These are phyloP conservation scores for Micronisus gabar DNA, from an alignment of 2,113 vertebrate species.

Conservation along the genomic window DNA sequence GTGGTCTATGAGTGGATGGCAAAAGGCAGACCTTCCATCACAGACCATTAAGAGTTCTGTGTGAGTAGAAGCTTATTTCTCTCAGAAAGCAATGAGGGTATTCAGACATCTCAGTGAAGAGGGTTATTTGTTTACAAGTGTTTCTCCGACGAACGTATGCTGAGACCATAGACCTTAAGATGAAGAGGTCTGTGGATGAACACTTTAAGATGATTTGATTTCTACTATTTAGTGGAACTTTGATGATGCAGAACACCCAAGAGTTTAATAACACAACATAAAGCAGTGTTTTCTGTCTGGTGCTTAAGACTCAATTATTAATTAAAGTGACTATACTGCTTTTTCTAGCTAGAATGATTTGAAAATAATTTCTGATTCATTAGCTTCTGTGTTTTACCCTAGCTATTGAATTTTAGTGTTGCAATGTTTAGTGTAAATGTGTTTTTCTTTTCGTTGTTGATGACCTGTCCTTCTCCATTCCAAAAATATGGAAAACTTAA, in stretches of 20 bases:
- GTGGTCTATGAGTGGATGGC: background rate
- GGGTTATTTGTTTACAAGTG: background rate
- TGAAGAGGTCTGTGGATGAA: background rate
- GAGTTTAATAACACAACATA: background rate
- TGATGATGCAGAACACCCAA: background rate
- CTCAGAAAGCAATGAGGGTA: fast-evolving
- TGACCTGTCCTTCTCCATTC: background rate
- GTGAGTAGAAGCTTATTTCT: background rate
- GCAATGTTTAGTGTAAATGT: background rate
- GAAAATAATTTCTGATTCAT: background rate
- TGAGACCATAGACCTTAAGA: background rate
- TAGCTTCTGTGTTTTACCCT: background rate
- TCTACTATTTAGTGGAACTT: background rate
- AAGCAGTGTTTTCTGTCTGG: background rate
- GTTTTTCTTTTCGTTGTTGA: background rate
- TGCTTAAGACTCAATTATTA: background rate
- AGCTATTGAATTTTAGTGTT: background rate
- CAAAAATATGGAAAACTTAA: background rate
- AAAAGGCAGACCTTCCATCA: background rate
- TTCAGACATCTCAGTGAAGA: background rate
- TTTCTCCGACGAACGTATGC: background rate
- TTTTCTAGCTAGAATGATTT: background rate
- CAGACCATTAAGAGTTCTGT: background rate
- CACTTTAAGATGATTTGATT: background rate
- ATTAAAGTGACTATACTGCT: background rate